Conservation (phyloP, 2,113 vertebrate species). For the Grammomys surdaster region DNA sequence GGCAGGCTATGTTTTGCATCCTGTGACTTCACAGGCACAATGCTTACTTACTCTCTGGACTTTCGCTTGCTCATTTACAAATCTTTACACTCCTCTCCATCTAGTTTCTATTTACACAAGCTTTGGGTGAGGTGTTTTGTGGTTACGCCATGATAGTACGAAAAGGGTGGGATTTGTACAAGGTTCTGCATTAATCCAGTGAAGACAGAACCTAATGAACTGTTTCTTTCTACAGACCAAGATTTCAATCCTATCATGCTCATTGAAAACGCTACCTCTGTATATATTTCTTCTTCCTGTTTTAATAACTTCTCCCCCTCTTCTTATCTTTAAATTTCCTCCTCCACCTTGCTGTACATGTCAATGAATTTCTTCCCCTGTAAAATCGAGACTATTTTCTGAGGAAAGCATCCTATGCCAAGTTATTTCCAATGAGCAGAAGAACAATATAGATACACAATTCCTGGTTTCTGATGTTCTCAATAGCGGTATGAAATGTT, state of each 20-base stretch:
- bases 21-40: neutral
- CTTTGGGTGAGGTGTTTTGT: neutral
- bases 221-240: neutral
- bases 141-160: neutral
- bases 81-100: neutral
- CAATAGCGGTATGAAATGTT: neutral
- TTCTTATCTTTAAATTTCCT: neutral
- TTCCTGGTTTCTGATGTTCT: slow-evolving; percentile 13
- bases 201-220: neutral
- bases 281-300: neutral
- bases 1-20: neutral
- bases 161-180: neutral
- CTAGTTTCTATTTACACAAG: neutral
- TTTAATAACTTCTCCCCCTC: neutral
- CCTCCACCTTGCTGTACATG: neutral
- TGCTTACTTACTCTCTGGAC: neutral
- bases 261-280: neutral
- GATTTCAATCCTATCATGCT: neutral
- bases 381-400: neutral
- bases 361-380: neutral
- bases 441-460: neutral
- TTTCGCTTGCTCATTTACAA: neutral
- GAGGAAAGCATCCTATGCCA: neutral
- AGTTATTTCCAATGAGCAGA: neutral
- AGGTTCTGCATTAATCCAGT: neutral